Base-by-base conservation (phyloP, 1,140 invertebrate genomes). In the Schlechtendalia chinensis region DNA sequence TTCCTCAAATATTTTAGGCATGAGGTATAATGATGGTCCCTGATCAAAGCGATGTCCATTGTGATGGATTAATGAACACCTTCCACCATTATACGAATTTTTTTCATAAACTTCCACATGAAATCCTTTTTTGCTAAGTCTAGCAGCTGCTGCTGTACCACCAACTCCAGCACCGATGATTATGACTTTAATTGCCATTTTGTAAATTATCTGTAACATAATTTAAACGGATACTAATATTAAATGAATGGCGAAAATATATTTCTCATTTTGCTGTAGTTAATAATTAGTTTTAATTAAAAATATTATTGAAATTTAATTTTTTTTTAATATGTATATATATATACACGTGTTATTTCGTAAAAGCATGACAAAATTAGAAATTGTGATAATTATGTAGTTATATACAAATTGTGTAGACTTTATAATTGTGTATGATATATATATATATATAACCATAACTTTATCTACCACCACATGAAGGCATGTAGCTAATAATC, bases 41-140 rank as follows among this genome's bases (percentile, higher is more conserved):
- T 63, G 75, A 79, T 79, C 75, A 63, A 79, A 79, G 16, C 75
- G 32, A 63, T 79, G 75, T 27, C 75, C 75, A n/a, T 79, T 79
- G 10, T 79, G 75, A 19, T 27, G 0, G 19, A 79, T 61, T 1
- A 79, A 11, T 29, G 75, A 79, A 47, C 75, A 79, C 61, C 75
- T 79, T 79, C 75, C 75, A n/a, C 75, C 75, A 12, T 79, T 79
- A 14, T 79, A 79, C n/a, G 75, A 0, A 19, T 79, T 79, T 50
- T 79, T 79, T 63, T 79, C 75, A 50, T 63, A 79, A 45, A 79
- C 45, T 27, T 79, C 75, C 5, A 79, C 75, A 50, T 79, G 58
- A 61, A 79, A 79, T 79, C 75, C 75, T 79, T 63, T 59, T 63
- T 63, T 79, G 17, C 75, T 79, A 32, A 79, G 56, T 50, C 75